Evolutionary conservation across 2,888 invertebrate species (phyloP).

Genomic region (Tinea trinotella): DNA sequence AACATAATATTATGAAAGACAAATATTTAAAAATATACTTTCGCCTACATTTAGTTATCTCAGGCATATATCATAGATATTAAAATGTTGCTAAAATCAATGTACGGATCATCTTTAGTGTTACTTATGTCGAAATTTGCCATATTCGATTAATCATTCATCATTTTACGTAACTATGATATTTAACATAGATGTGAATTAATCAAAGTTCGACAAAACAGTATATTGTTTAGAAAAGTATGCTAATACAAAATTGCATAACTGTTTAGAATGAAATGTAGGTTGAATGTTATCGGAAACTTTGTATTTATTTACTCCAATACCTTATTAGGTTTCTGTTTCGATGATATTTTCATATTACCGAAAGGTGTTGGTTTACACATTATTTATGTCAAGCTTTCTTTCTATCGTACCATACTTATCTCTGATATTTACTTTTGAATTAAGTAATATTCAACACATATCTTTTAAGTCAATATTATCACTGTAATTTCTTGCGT

Average conservation of each 20-base stretch:
- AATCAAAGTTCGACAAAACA: slow-evolving; percentile 14
- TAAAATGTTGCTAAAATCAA: not conserved
- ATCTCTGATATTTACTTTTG: not conserved
- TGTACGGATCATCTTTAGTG: not conserved
- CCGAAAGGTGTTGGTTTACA: not conserved
- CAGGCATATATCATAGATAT: not conserved
- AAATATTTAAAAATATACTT: not conserved
- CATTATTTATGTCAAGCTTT: not conserved
- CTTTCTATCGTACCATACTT: not conserved
- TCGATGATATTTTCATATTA: not conserved
- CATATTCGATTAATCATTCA: slow-evolving; percentile 10
- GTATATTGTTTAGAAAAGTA: slow-evolving; percentile 15
- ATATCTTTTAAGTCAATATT: no score
- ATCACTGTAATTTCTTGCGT: no score
- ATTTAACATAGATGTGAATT: slow-evolving; percentile 3
- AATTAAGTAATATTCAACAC: not conserved
- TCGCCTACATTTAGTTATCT: not conserved
- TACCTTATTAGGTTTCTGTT: slow-evolving; percentile 11
- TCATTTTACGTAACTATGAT: slow-evolving; percentile 11
- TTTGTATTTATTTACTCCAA: slow-evolving; percentile 4
- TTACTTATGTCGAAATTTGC: not conserved
- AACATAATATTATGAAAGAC: not conserved
- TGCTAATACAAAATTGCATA: slow-evolving; percentile 17
- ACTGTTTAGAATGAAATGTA: slow-evolving; percentile 3
- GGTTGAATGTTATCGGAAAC: slow-evolving; percentile 17